These are phyloP conservation scores for Triplophysa yarkandensis DNA, from an alignment of 2,797 vertebrate genomes.

Conservation along the genomic window DNA sequence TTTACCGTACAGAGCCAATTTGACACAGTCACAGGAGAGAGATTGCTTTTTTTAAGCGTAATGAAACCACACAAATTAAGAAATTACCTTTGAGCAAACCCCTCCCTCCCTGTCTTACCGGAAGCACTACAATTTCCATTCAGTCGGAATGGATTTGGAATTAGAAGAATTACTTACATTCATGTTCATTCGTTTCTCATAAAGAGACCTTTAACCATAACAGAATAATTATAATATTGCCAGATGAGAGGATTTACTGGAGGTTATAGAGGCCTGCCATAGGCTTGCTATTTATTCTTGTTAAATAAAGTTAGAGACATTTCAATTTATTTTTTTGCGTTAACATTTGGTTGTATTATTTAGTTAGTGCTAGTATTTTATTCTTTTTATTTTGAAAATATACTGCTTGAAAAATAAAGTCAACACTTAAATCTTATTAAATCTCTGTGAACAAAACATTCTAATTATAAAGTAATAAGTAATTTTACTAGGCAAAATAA, in stretches of 20 bases:
- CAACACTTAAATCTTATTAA: no score
- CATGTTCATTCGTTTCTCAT: conserved; percentile 54
- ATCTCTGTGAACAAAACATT: no score
- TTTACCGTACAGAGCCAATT: conserved; percentile 67
- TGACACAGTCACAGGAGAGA: conserved; percentile 69
- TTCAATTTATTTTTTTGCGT: not conserved
- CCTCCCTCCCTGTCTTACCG: conserved; percentile 49
- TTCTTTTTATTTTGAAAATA: no score
- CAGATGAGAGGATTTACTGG: conserved; percentile 48
- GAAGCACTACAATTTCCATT: conserved; percentile 51
- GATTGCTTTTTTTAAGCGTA: conserved; percentile 66
- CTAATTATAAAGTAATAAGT: no score
- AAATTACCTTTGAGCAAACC: conserved; percentile 66
- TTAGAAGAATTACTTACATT: conserved; percentile 53
- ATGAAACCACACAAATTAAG: conserved; percentile 70
- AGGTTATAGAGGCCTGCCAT: conserved; percentile 19
- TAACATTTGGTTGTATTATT: no score
- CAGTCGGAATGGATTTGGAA: conserved; percentile 49
- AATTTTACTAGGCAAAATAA: no score
- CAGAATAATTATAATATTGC: conserved; percentile 53
- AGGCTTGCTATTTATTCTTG: not conserved
- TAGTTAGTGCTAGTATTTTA: no score
- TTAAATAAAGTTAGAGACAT: not conserved
- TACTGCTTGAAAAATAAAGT: no score
- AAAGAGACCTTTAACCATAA: conserved; percentile 57